Evolutionary conservation across 2,797 vertebrate genomes (phyloP).

Genomic region (Lithobates sylvaticus): DNA sequence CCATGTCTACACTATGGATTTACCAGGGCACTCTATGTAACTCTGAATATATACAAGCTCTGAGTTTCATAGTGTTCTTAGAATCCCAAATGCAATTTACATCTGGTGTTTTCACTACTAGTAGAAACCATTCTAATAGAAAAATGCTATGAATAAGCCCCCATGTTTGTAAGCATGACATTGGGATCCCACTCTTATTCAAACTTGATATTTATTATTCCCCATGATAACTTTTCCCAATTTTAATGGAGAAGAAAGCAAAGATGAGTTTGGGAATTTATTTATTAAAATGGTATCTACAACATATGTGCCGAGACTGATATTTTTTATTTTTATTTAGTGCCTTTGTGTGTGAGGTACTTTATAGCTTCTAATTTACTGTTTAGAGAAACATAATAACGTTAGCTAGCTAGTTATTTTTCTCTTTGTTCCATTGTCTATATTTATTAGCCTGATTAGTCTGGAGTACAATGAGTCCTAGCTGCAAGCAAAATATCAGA

Average conservation of each 20-base stretch:
- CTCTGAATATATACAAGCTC: no score
- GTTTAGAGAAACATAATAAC: conserved; percentile 30
- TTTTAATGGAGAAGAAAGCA: neutral
- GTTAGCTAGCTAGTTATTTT: conserved; percentile 32
- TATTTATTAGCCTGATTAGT: conserved; percentile 53
- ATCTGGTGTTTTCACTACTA: no score
- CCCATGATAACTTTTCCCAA: neutral
- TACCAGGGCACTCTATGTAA: no score
- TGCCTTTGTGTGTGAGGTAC: conserved; percentile 10
- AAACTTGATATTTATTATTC: no score
- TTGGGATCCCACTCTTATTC: no score
- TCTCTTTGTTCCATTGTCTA: conserved; percentile 38
- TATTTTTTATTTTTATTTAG: conserved; percentile 10
- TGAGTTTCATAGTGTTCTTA: no score
- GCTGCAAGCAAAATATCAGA: conserved; percentile 55
- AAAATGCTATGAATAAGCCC: no score
- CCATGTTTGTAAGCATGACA: no score
- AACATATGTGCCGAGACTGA: neutral
- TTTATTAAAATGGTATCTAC: neutral
- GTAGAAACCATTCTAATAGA: no score
- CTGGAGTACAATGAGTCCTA: conserved; percentile 25
- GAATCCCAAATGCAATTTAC: no score
- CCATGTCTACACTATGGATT: no score
- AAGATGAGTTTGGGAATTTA: neutral
- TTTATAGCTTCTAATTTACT: conserved; percentile 27